These are phyloP conservation scores for Elegia similella DNA, from an alignment of 2,888 invertebrate species.

Conservation along the genomic window DNA sequence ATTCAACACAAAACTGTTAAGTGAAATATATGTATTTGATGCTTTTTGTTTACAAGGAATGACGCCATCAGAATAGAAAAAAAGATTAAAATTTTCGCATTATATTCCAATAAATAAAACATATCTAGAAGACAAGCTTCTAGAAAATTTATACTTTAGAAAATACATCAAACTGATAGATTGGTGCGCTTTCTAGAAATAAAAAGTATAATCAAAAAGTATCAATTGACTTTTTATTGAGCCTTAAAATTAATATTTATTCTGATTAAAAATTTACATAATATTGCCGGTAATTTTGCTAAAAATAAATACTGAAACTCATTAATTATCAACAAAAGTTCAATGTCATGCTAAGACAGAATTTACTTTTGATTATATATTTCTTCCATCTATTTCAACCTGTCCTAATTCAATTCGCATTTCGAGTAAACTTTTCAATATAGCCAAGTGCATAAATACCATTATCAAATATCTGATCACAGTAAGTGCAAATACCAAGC, in stretches of 20 bases:
- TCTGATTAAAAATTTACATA: background rate
- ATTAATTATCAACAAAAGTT: too few relatives aligned
- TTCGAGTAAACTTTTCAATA: background rate
- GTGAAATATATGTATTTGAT: background rate
- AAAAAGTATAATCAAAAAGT: background rate
- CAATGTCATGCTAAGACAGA: too few relatives aligned
- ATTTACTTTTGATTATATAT: background rate
- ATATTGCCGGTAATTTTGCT: background rate
- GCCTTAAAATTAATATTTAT: background rate
- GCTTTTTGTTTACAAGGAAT: background rate
- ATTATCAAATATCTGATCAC: too few relatives aligned
- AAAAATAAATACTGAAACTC: background rate
- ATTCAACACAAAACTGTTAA: too few relatives aligned
- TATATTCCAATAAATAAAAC: too few relatives aligned
- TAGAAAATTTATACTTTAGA: too few relatives aligned
- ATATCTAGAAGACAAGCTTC: too few relatives aligned
- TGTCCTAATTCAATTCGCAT: background rate
- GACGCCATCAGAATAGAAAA: too few relatives aligned
- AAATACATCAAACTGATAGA: background rate
- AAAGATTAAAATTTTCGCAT: too few relatives aligned
- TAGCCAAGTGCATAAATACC: background rate
- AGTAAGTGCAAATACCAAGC: too few relatives aligned
- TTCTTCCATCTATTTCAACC: background rate
- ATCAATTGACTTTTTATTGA: conserved; percentile 14
- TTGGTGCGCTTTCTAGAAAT: background rate